Evolutionary conservation across 2,888 invertebrate species (phyloP).

Genomic region (Acanthosepion lycidas): DNA sequence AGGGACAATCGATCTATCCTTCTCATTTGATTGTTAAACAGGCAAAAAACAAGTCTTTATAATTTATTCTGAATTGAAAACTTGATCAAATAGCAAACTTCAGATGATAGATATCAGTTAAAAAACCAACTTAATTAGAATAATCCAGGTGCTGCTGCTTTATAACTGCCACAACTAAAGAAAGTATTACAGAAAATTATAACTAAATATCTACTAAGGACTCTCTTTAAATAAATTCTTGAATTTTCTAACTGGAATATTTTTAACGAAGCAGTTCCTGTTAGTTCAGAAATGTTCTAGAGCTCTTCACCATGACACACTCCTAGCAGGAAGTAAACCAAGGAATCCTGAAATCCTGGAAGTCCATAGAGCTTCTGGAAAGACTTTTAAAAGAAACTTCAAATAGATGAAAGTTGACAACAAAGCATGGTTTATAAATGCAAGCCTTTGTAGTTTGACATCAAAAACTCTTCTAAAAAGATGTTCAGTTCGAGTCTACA

Average conservation of each 20-base stretch:
- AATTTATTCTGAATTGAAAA: not conserved
- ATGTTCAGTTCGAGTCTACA: not conserved
- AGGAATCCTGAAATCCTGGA: not conserved
- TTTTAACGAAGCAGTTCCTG: not conserved
- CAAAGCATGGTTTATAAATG: not conserved
- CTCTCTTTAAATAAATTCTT: not conserved
- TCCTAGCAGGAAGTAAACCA: not conserved
- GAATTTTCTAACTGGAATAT: not conserved
- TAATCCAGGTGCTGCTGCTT: not conserved
- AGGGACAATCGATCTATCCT: not conserved
- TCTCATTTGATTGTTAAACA: not conserved
- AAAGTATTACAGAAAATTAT: not conserved
- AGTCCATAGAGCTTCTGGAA: slow-evolving; percentile 33
- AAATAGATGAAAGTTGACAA: not conserved
- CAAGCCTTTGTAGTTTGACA: not conserved
- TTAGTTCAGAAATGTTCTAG: not conserved
- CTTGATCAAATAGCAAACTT: not conserved
- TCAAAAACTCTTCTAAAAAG: not conserved
- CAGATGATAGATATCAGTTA: not conserved
- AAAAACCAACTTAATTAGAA: not conserved
- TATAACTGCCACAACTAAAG: not conserved
- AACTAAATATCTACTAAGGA: not conserved
- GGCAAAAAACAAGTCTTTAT: not conserved
- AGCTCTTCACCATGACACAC: not conserved
- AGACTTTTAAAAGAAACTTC: not conserved